A percentile compares a stretch with the other conserved stretches of the same genome.
Evolutionary conservation across 2,113 vertebrate genomes (phyloP).

Genomic region (Megaleporinus macrocephalus): DNA sequence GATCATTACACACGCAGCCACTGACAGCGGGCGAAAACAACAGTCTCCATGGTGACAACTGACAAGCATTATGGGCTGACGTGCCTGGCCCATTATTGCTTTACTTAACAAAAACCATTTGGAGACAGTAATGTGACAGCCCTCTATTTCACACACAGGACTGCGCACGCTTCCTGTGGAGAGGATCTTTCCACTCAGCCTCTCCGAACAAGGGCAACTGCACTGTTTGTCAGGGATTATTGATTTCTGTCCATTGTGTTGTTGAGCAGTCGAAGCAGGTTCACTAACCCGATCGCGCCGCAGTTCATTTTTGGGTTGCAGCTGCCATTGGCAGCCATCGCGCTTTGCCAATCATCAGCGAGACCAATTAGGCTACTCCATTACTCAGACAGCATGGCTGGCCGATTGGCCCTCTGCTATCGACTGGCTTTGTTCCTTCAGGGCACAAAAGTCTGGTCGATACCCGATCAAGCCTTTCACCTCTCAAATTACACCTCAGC

Average conservation of each 20-base stretch:
- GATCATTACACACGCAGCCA: constrained; percentile 24
- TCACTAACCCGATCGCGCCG: constrained; percentile 10
- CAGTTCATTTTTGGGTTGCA: constrained; percentile 37
- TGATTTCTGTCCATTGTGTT: constrained; percentile 25
- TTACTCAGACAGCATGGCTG: constrained; percentile 9
- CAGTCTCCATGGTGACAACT: constrained; percentile 30
- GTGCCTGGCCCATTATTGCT: constrained; percentile 38
- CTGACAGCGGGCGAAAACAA: constrained; percentile 11
- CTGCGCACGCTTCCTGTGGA: background rate
- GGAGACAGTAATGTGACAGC: constrained; percentile 32
- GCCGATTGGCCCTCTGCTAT: constrained; percentile 8
- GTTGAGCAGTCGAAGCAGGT: constrained; percentile 9
- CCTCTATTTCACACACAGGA: constrained; percentile 17
- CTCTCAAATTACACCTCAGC: background rate
- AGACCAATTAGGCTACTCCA: constrained; percentile 6
- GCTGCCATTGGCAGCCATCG: constrained; percentile 25
- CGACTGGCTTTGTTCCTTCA: constrained; percentile 11
- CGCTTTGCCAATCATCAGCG: constrained; percentile 20
- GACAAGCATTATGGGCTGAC: constrained; percentile 21
- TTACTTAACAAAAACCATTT: constrained; percentile 33
- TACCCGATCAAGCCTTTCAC: constrained; percentile 16
- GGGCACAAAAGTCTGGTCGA: constrained; percentile 7
- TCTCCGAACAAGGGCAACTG: constrained; percentile 14
- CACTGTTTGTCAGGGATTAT: constrained; percentile 39
- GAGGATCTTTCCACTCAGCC: constrained; percentile 10